Evolutionary conservation across 2,797 vertebrate species (phyloP), one percentile per base, ranked within the genome.

Genomic region (Chelidonichthys spinosus): DNA sequence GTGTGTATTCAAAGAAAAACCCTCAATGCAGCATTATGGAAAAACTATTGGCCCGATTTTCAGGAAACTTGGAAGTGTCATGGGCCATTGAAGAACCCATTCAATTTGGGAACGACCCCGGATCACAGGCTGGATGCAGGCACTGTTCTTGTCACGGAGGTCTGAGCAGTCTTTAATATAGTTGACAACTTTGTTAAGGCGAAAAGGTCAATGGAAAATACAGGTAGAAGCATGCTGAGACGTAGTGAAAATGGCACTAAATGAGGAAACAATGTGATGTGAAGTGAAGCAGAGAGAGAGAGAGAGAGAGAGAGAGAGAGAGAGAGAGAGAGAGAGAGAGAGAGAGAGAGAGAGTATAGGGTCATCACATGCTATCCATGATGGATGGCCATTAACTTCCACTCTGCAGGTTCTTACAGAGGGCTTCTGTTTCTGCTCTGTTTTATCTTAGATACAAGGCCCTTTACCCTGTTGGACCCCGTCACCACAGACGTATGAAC

Each of bases 311-410:
- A 58, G 69, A 44, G 9, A 32, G 61, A 39, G 18, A 5, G 18
- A 74, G 18, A 63, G 44, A 18, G 6, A 35, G 52, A 77, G 5
- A 61, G 66, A 44, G 43, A 46, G 58, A 36, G 17, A 32, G 49
- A 7, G 52, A 75, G 14, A 18, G 18, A 32, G 0, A 47, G 35
- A 77, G 17, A 67, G 86, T 65, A 59, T 55, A 50, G 69, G 78
- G n/a, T 85, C 85, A 77, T 89, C 85, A 78, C 44, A 60, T 74
- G 78, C 73, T 73, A 71, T 72, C 68, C 54, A 50, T 86, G 81
- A 90, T 81, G 64, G 67, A 86, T 75, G 49, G 47, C 39, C 67
- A 73, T 56, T 79, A 85, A 72, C 79, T 77, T 72, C 32, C 59
- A 55, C 66, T 63, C 60, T 49, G 35, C 63, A 72, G 50, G 65